Conservation (phyloP, 2,797 vertebrate genomes). For the Merluccius polli region DNA sequence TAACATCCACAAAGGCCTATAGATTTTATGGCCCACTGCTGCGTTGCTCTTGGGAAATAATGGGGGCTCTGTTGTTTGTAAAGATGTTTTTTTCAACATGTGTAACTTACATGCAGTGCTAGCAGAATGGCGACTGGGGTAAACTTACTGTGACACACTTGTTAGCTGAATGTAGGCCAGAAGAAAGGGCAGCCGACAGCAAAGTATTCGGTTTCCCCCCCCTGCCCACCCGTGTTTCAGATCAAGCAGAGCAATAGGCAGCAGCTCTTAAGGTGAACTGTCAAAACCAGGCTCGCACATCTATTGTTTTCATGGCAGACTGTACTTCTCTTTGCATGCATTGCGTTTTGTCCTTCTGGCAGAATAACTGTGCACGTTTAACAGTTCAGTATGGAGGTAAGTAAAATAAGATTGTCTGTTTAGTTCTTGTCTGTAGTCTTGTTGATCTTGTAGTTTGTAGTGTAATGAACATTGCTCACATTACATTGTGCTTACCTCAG, state of each 20-base stretch:
- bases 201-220: constrained; percentile 39
- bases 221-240: constrained; percentile 11
- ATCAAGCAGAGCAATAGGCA: constrained; percentile 14
- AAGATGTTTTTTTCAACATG: constrained; percentile 25
- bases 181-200: constrained; percentile 29
- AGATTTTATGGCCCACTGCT: constrained; percentile 50
- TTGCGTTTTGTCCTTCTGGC: constrained; percentile 37
- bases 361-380: constrained; percentile 28
- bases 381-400: constrained; percentile 67
- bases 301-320: constrained; percentile 44
- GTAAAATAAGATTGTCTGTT: constrained; percentile 22
- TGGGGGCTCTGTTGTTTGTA: constrained; percentile 55
- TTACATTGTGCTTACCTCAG: background rate
- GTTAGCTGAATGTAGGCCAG: constrained; percentile 32
- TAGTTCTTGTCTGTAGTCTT: background rate
- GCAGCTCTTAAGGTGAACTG: constrained; percentile 36
- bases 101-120: constrained; percentile 38
- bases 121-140: constrained; percentile 44
- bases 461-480: background rate
- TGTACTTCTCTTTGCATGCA: constrained; percentile 37
- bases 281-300: constrained; percentile 38
- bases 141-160: constrained; percentile 27
- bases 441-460: constrained; percentile 10
- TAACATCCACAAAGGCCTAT: constrained; percentile 39
- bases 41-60: constrained; percentile 64